Base-by-base conservation (phyloP, 35 echinoderm and acorn worm species). In the Ophioderma brevispina region DNA sequence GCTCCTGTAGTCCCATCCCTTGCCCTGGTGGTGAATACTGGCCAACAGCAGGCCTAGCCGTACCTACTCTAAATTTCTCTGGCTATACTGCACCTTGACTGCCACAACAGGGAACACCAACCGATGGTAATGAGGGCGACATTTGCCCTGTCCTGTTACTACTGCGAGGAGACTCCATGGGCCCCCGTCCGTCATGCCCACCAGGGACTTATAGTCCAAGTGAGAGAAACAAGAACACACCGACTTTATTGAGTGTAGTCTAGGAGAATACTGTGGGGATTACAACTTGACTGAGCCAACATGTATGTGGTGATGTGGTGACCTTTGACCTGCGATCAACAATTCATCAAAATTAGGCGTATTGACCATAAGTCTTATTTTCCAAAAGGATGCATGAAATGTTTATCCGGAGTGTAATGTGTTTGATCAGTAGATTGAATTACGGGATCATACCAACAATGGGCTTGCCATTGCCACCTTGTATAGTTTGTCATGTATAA, bases 261-360 rank as follows among this genome's bases (percentile, higher is more conserved):
- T 86, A 31, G 96, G 92, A 78, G 86, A 98, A 34, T 98, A 95
- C 77, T 98, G 96, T 78, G 96, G 96, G n/a, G 93, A 92, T 41
- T 92, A 95, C 56, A 98, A 98, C 70, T 81, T 95, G 59, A 98
- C 96, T 39, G 82, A 88, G 38, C 86, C 96, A 36, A 90, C 93
- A 78, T 93, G 96, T 98, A 84, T 85, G 84, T 55, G 31, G n/a
- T n/a, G n/a, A n/a, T n/a, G n/a, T n/a, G n/a, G n/a, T n/a, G n/a
- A n/a, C n/a, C n/a, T n/a, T n/a, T n/a, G n/a, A n/a, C n/a, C n/a
- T n/a, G n/a, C n/a, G n/a, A n/a, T n/a, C n/a, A n/a, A n/a, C n/a
- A n/a, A n/a, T n/a, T n/a, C n/a, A n/a, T n/a, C n/a, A n/a, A n/a
- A n/a, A n/a, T n/a, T n/a, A n/a, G n/a, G n/a, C n/a, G n/a, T n/a